These are phyloP conservation scores for Sardina pilchardus DNA, from an alignment of 2,113 vertebrate species.

Conservation along the genomic window DNA sequence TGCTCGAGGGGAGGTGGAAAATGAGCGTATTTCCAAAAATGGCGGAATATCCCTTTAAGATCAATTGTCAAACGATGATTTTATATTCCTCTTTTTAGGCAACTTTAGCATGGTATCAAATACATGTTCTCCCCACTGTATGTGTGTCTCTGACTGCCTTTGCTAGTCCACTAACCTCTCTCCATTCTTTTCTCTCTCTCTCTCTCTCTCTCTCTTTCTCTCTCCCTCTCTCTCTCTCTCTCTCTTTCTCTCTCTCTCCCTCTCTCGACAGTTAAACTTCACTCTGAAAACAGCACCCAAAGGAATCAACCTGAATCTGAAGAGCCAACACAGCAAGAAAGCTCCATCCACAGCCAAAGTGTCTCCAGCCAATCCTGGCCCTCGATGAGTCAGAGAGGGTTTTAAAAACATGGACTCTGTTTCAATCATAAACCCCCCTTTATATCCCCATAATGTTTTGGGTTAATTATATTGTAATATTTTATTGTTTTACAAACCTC, in stretches of 20 bases:
- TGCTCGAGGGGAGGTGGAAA: too few species aligned
- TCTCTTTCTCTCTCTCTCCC: constrained; percentile 2
- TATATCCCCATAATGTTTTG: constrained; percentile 45
- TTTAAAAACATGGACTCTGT: constrained; percentile 22
- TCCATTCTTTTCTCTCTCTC: not conserved
- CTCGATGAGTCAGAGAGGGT: constrained; percentile 68
- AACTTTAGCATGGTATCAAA: too few species aligned
- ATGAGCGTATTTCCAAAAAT: too few species aligned
- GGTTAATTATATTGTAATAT: not conserved
- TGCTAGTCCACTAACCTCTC: not conserved
- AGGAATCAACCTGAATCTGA: constrained; percentile 62
- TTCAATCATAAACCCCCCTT: constrained; percentile 33
- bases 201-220: not conserved
- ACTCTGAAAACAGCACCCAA: constrained; percentile 74
- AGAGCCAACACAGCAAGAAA: constrained; percentile 64
- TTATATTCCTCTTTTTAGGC: too few species aligned
- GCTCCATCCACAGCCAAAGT: constrained; percentile 56
- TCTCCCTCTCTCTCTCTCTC: not conserved
- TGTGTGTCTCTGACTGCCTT: not conserved
- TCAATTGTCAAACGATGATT: too few species aligned
- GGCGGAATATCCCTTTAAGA: too few species aligned
- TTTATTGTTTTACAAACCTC: constrained; percentile 45
- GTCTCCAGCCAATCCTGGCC: constrained; percentile 65
- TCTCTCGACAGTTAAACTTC: constrained; percentile 68
- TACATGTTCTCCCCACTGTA: too few species aligned